Percentiles rank a stretch among this genome's conserved stretches.
Conservation (phyloP, 2,797 vertebrate species). For the Darevskia nairensis region DNA sequence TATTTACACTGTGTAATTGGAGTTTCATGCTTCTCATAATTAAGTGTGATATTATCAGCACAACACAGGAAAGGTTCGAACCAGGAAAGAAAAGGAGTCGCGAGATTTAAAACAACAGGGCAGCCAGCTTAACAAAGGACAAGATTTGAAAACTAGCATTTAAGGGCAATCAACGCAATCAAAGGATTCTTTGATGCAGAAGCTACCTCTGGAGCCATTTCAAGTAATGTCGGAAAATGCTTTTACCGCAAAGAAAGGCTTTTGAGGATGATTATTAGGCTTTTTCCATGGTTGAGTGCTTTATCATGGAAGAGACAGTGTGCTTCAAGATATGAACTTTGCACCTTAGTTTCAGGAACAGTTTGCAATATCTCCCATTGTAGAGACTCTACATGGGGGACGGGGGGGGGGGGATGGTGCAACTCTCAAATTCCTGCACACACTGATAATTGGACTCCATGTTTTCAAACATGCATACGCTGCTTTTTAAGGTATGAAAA, state of each 20-base stretch:
- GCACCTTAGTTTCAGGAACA: background rate
- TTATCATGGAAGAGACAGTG: background rate
- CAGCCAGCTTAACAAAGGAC: slow-evolving; percentile 11
- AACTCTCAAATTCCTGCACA: too few species aligned
- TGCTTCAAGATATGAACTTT: background rate
- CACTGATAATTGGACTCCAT: too few species aligned
- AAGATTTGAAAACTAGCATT: slow-evolving; percentile 12
- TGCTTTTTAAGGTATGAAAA: too few species aligned
- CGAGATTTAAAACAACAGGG: slow-evolving; percentile 27
- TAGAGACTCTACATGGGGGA: background rate
- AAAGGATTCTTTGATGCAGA: slow-evolving; percentile 10
- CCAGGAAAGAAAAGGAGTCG: slow-evolving; percentile 1
- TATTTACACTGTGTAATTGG: slow-evolving; percentile 26
- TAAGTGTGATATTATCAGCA: background rate
- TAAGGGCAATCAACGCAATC: slow-evolving; percentile 32
- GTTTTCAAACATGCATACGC: too few species aligned
- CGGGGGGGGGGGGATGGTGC: too few species aligned
- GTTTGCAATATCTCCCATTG: background rate
- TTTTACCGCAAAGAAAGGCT: slow-evolving; percentile 2
- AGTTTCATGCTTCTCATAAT: slow-evolving; percentile 10
- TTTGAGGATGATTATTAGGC: background rate
- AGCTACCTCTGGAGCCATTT: slow-evolving; percentile 2
- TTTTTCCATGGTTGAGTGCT: background rate
- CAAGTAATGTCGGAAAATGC: slow-evolving; percentile 5
- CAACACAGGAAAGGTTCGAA: background rate